Evolutionary conservation across 2,113 vertebrate species (phyloP).

Genomic region (Aleadryas rufinucha): DNA sequence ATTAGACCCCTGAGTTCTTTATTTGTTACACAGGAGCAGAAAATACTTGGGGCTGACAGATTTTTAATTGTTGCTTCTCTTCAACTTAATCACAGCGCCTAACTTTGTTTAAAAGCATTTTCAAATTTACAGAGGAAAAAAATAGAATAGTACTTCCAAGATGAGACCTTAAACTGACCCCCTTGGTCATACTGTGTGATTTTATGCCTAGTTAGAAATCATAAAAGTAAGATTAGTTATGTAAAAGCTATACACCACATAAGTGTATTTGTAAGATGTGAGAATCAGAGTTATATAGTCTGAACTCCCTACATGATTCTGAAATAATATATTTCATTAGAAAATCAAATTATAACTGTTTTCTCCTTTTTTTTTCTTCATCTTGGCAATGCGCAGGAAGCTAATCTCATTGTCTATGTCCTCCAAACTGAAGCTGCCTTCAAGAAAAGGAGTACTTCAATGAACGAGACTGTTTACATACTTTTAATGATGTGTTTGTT

Average conservation of each 20-base stretch:
- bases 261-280: background rate
- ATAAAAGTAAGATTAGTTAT: background rate
- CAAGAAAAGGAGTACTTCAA: background rate
- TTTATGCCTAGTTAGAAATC: background rate
- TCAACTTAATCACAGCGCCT: background rate
- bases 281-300: background rate
- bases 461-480: slow-evolving; percentile 5
- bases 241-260: background rate
- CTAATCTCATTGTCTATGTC: background rate
- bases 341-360: background rate
- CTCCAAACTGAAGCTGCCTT: background rate
- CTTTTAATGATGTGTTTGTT: slow-evolving; percentile 26
- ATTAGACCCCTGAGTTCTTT: background rate
- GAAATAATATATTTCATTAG: background rate
- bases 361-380: background rate
- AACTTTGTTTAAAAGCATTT: background rate
- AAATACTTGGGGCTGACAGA: background rate
- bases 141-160: background rate
- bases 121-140: background rate
- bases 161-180: background rate
- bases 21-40: background rate
- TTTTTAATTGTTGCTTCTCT: background rate
- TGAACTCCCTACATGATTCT: background rate
- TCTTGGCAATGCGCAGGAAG: background rate
- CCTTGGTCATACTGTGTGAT: background rate